These are phyloP conservation scores for Polylopha cassiicola DNA, from an alignment of 2,888 invertebrate genomes.

Conservation along the genomic window DNA sequence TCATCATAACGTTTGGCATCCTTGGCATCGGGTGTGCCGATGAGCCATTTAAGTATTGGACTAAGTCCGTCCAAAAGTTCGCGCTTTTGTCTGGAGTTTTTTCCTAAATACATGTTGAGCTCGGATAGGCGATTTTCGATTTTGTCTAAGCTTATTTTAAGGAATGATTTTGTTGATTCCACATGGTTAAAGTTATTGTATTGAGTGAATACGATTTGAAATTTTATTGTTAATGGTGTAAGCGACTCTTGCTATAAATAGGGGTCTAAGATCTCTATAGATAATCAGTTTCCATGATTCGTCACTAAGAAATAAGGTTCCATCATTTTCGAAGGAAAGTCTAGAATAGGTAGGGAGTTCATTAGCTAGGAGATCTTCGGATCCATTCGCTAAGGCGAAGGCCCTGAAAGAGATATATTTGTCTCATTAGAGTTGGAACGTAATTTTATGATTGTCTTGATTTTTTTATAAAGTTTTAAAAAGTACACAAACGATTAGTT, in stretches of 20 bases:
- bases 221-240: conserved; percentile 22
- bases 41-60: conserved; percentile 32
- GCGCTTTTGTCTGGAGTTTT: conserved; percentile 27
- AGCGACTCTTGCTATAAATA: conserved; percentile 29
- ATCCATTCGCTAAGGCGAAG: conserved; percentile 3
- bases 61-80: conserved; percentile 33
- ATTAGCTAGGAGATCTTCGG: conserved; percentile 3
- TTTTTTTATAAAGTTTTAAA: not conserved
- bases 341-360: conserved; percentile 25
- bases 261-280: conserved; percentile 26
- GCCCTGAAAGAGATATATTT: conserved; percentile 10
- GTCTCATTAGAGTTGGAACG: not conserved
- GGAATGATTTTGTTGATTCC: conserved; percentile 23
- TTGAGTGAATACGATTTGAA: conserved; percentile 16
- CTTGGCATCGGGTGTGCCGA: conserved; percentile 34
- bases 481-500: conserved; percentile 19
- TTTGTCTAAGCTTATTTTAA: conserved; percentile 27
- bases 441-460: not conserved
- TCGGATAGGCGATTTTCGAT: conserved; percentile 25
- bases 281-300: conserved; percentile 30
- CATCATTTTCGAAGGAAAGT: conserved; percentile 25
- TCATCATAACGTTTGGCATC: conserved; percentile 31
- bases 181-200: conserved; percentile 21
- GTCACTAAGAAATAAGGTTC: conserved; percentile 21
- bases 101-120: conserved; percentile 25